Conservation (phyloP, 1,140 invertebrate genomes). For the Drosophila pandora region DNA sequence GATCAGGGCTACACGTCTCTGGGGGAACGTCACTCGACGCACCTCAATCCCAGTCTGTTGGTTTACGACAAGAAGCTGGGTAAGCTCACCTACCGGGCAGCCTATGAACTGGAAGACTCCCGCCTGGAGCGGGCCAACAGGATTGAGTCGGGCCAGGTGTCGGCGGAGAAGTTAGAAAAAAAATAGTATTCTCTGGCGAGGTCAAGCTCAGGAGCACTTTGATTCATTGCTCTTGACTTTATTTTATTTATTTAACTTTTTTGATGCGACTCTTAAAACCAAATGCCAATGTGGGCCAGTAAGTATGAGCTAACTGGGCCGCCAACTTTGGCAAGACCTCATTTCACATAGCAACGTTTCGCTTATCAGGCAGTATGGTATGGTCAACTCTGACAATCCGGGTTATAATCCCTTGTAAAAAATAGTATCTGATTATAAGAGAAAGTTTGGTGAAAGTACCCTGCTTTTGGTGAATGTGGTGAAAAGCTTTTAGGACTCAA, state of each 20-base stretch:
- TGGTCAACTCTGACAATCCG: constrained; percentile 3
- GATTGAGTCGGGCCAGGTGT: constrained; percentile 9
- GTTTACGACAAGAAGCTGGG: constrained; percentile 74
- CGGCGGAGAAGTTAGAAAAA: constrained; percentile 1
- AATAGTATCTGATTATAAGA: constrained; percentile 5
- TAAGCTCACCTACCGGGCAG: constrained; percentile 87
- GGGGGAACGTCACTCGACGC: constrained; percentile 90
- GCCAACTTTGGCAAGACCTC: constrained; percentile 27
- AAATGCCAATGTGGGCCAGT: constrained; percentile 13
- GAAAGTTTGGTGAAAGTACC: constrained; percentile 12
- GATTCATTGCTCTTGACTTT: constrained; percentile 26
- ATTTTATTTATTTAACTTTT: background rate
- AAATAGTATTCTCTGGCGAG: background rate
- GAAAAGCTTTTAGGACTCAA: constrained; percentile 18
- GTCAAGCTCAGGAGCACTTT: constrained; percentile 14
- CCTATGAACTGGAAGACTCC: constrained; percentile 88
- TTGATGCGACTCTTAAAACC: background rate
- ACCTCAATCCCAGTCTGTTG: constrained; percentile 89
- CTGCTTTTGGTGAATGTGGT: background rate
- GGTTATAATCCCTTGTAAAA: background rate
- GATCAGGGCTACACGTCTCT: constrained; percentile 95
- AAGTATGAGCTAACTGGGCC: constrained; percentile 61
- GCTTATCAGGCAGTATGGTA: constrained; percentile 10
- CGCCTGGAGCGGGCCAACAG: constrained; percentile 46
- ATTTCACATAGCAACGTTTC: constrained; percentile 11